Base-by-base conservation (phyloP, 2,888 invertebrate species). In the Platerodrilus igneus region DNA sequence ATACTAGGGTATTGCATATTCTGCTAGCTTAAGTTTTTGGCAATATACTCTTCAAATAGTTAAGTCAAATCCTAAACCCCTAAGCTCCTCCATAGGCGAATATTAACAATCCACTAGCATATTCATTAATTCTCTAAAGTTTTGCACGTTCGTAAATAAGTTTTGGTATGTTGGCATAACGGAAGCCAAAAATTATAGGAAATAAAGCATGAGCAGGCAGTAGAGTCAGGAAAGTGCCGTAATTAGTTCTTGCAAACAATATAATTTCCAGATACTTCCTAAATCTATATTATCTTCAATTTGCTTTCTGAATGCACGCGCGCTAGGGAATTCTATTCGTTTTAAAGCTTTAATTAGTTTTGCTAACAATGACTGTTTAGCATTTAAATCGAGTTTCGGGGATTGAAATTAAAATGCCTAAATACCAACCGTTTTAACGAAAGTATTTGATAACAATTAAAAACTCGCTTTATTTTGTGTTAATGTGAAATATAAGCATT, bases 351-450 rank as follows among this genome's bases (percentile, higher is more conserved):
- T 50, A 51, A 52, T 52, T 52, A 52, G 51, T 52, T 40, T 46
- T 47, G 43, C 50, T 49, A 48, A 47, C 49, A 52, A 49, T 52
- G 47, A 49, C 51, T 52, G 41, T 49, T 52, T 52, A 52, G 52
- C 52, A 52, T 52, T 52, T 52, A 52, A 51, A 52, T 52, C 51
- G 52, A 47, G 47, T 51, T 48, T 44, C 31, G 37, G 37, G 41
- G 44, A 48, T 43, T 48, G 44, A 48, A 50, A 48, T 47, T 43
- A 48, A 48, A 46, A 40, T 40, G 35, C 34, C 35, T 30, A 40
- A 40, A 40, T 34, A 40, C 40, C 34, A 34, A 40, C 40, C 34
- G 29, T 35, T 40, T 34, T 21, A 38, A 38, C 36, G 16, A 28
- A 21, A 28, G 21, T 28, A 26, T 34, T 34, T 34, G 26, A 7